phyloP scores from a whole-genome alignment of 1,140 invertebrate genomes.

The Scylla paramamosain region DNA sequence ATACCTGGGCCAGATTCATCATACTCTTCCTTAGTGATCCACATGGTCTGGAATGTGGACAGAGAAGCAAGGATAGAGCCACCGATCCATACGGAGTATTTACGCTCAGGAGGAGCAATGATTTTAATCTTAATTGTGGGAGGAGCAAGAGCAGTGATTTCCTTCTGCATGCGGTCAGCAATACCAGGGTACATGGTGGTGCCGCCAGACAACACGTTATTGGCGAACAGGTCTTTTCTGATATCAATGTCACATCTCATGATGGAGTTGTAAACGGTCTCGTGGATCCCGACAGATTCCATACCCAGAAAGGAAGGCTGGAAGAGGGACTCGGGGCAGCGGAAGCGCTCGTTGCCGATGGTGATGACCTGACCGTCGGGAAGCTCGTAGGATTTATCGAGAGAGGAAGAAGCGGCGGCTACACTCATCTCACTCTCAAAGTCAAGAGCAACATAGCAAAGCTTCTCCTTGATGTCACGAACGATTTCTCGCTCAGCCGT shows the following conservation, averaged over 20 bases:
- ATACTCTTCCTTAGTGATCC: conserved; percentile 69
- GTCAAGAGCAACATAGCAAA: conserved; percentile 90
- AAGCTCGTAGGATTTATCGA: conserved; percentile 63
- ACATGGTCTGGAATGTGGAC: conserved; percentile 74
- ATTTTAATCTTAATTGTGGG: conserved; percentile 87
- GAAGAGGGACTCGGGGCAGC: conserved; percentile 92
- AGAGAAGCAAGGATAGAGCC: conserved; percentile 70
- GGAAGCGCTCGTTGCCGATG: conserved; percentile 95
- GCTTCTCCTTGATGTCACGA: conserved; percentile 94
- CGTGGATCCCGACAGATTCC: conserved; percentile 90
- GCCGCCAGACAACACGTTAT: conserved; percentile 91
- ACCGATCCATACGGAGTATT: conserved; percentile 74
- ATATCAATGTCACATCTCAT: conserved; percentile 83
- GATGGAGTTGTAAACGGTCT: conserved; percentile 87
- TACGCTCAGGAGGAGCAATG: conserved; percentile 72
- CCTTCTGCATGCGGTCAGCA: conserved; percentile 92
- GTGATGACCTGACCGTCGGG: conserved; percentile 91
- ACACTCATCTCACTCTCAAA: conserved; percentile 76
- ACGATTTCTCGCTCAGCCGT: conserved; percentile 93
- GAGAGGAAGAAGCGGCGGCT: conserved; percentile 58
- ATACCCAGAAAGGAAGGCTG: conserved; percentile 90
- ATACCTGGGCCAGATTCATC: conserved; percentile 70
- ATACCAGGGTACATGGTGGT: conserved; percentile 91
- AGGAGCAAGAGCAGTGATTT: conserved; percentile 92
- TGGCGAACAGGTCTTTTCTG: conserved; percentile 82